Conservation (phyloP, 2,888 invertebrate genomes). For the Minunthozetes semirufus region DNA sequence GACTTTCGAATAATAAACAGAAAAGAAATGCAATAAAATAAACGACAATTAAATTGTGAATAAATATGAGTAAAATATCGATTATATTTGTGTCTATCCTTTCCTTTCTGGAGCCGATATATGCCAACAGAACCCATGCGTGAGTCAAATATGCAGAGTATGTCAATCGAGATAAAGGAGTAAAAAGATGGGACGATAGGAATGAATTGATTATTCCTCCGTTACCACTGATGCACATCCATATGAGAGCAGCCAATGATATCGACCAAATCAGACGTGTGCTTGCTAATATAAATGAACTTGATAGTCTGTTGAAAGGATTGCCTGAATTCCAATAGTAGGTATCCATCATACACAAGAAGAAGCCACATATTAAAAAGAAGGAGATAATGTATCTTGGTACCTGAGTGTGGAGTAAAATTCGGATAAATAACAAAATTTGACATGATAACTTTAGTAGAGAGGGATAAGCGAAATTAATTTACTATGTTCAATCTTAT, state of each 20-base stretch:
- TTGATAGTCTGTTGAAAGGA: background rate
- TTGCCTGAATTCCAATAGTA: background rate
- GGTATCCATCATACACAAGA: background rate
- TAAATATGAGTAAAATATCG: no score
- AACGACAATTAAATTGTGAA: no score
- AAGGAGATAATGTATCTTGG: no score
- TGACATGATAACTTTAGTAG: no score
- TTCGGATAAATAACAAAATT: no score
- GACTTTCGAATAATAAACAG: no score
- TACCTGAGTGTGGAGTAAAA: no score
- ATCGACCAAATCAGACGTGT: background rate
- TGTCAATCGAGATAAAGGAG: conserved; percentile 37
- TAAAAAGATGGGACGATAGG: conserved; percentile 33
- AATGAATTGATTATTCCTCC: conserved; percentile 36
- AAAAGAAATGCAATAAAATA: no score
- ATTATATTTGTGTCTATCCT: background rate
- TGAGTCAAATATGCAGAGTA: conserved; percentile 38
- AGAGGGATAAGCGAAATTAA: no score
- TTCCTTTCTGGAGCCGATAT: conserved; percentile 28
- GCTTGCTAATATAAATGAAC: background rate
- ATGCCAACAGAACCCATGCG: conserved; percentile 34
- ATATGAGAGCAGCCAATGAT: background rate
- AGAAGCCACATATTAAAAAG: background rate
- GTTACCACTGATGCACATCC: conserved; percentile 30
- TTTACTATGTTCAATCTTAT: background rate